Percentiles rank a stretch among this genome's conserved stretches.
These are phyloP conservation scores for Andrena trimmerana DNA, from an alignment of 2,888 invertebrate genomes.

Conservation along the genomic window DNA sequence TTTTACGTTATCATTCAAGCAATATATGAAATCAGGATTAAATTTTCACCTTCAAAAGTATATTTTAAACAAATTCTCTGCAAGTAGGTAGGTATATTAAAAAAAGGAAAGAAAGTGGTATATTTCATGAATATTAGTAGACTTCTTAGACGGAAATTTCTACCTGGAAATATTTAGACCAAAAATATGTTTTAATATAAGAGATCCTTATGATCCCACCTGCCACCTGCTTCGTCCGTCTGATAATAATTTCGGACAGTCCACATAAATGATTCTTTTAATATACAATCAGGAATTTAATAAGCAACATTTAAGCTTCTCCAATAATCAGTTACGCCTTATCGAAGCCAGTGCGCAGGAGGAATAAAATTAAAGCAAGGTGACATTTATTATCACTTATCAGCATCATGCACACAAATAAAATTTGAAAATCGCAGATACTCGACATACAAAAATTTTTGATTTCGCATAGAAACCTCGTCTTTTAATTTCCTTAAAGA, in stretches of 20 bases:
- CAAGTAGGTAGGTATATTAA: too few species aligned
- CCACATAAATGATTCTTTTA: too few species aligned
- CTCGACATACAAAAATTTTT: too few species aligned
- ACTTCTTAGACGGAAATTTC: not conserved
- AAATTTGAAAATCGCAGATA: too few species aligned
- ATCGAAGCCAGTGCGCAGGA: not conserved
- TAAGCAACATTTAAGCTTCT: not conserved
- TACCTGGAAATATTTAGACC: not conserved
- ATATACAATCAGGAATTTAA: not conserved
- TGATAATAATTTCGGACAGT: not conserved
- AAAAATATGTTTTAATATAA: constrained; percentile 21
- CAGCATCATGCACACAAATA: too few species aligned
- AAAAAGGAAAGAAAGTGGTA: too few species aligned
- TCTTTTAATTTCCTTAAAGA: too few species aligned
- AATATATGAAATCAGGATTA: too few species aligned
- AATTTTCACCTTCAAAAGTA: too few species aligned
- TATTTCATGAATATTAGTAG: not conserved
- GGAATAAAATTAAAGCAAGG: not conserved
- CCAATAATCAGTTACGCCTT: not conserved
- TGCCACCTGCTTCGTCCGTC: not conserved
- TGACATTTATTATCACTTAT: not conserved
- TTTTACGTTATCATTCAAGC: too few species aligned
- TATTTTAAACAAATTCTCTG: not conserved
- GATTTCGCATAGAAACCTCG: too few species aligned
- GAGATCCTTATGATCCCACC: not conserved